A percentile compares a stretch with the other conserved stretches of the same genome.
These are phyloP conservation scores for Candidula unifasciata DNA, from an alignment of 2,888 invertebrate genomes.

Conservation along the genomic window DNA sequence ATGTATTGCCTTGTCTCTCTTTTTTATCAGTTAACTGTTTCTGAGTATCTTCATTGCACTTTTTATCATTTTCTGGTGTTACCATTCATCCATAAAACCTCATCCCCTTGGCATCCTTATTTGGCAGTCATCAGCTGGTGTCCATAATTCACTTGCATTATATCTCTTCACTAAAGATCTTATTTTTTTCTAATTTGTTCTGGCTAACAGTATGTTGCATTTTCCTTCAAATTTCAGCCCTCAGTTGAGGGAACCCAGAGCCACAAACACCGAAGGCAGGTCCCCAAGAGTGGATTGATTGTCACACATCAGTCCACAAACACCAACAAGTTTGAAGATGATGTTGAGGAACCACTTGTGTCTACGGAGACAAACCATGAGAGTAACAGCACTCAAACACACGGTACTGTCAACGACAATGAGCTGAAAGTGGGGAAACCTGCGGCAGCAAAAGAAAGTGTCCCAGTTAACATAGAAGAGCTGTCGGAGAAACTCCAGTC, in stretches of 20 bases:
- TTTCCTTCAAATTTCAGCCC: slow-evolving; percentile 26
- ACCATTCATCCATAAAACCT: too few relatives aligned
- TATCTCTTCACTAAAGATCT: too few relatives aligned
- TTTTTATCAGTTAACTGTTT: too few relatives aligned
- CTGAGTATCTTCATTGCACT: not conserved
- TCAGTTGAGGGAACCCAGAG: slow-evolving; percentile 21
- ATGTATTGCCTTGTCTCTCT: too few relatives aligned
- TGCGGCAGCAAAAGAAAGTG: slow-evolving; percentile 57
- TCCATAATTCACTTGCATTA: too few relatives aligned
- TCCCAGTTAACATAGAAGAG: slow-evolving; percentile 70
- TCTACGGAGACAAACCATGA: slow-evolving; percentile 56
- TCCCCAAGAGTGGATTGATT: slow-evolving; percentile 56
- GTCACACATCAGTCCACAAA: slow-evolving; percentile 57
- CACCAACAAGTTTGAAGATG: slow-evolving; percentile 68
- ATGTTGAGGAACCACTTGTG: slow-evolving; percentile 59
- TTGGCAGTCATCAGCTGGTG: too few relatives aligned
- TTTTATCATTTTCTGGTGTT: not conserved
- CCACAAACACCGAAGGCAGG: slow-evolving; percentile 55
- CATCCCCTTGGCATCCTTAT: too few relatives aligned
- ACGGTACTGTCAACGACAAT: slow-evolving; percentile 43
- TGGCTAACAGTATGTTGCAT: too few relatives aligned
- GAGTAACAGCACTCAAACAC: slow-evolving; percentile 20
- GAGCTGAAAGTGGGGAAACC: slow-evolving; percentile 57
- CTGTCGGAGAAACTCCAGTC: slow-evolving; percentile 66
- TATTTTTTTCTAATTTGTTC: too few relatives aligned